A percentile compares a stretch with the other conserved stretches of the same genome.
Conservation (phyloP, 2,888 invertebrate genomes). For the Cryptocheilus praepositus region DNA sequence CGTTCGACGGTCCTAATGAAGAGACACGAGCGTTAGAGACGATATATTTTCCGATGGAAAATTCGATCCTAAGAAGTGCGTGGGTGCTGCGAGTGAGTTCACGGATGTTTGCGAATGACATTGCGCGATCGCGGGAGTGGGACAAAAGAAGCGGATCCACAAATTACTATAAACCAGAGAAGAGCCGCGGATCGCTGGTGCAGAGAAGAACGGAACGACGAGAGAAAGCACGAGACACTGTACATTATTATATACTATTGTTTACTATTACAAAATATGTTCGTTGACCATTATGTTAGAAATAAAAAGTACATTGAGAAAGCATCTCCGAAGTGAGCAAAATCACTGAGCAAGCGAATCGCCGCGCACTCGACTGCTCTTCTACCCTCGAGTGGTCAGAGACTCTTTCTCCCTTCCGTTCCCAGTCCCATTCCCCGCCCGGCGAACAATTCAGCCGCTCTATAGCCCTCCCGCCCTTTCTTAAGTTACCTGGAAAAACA, state of each 20-base stretch:
- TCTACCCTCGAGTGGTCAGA: not conserved
- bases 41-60: slow-evolving; percentile 22
- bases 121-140: not conserved
- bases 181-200: slow-evolving; percentile 6
- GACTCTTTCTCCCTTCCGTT: not conserved
- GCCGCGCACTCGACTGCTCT: not conserved
- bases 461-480: no score
- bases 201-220: slow-evolving; percentile 17
- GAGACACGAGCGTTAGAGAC: not conserved
- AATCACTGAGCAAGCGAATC: slow-evolving; percentile 5
- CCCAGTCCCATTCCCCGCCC: not conserved
- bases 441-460: not conserved
- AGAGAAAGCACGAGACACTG: slow-evolving; percentile 43
- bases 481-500: not conserved
- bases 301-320: slow-evolving; percentile 60
- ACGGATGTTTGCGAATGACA: no score
- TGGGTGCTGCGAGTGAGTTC: slow-evolving; percentile 14
- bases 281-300: slow-evolving; percentile 70
- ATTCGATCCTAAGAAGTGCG: slow-evolving; percentile 13
- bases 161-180: not conserved
- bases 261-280: slow-evolving; percentile 65
- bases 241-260: slow-evolving; percentile 62
- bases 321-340: not conserved
- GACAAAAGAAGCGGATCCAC: not conserved
- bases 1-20: no score